Evolutionary conservation across 2,888 invertebrate species (phyloP).

Genomic region (Odiellus spinosus): DNA sequence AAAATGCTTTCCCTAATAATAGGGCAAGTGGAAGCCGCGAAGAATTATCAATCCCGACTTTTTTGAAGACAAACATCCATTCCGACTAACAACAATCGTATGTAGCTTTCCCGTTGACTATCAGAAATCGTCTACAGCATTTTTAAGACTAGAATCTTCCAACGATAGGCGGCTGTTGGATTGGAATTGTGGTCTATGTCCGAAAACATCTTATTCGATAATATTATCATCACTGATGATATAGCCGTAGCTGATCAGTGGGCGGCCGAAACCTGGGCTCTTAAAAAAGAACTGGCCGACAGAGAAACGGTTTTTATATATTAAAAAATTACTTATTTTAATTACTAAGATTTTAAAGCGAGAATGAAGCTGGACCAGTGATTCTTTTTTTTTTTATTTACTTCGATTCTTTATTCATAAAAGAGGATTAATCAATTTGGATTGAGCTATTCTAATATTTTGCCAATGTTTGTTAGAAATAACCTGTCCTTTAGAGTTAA

Average conservation of each 20-base stretch:
- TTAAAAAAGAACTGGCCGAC: constrained; percentile 65
- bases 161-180: constrained; percentile 66
- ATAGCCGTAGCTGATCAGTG: constrained; percentile 54
- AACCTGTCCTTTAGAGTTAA: too few relatives aligned
- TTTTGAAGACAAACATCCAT: constrained; percentile 81
- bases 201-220: constrained; percentile 83
- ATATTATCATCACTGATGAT: constrained; percentile 78
- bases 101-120: constrained; percentile 33
- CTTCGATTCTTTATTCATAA: too few relatives aligned
- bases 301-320: constrained; percentile 57
- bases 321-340: background rate
- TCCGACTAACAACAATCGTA: constrained; percentile 75
- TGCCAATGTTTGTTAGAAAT: too few relatives aligned
- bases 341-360: background rate
- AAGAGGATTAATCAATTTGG: too few relatives aligned
- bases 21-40: constrained; percentile 40
- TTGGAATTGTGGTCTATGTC: constrained; percentile 99
- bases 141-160: too few relatives aligned
- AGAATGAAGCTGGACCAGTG: background rate
- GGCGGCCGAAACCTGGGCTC: constrained; percentile 64
- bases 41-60: constrained; percentile 80
- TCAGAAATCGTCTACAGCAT: too few relatives aligned
- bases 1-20: constrained; percentile 9
- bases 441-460: too few relatives aligned
- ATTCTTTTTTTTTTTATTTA: constrained; percentile 3